Evolutionary conservation across 2,888 invertebrate genomes (phyloP), one percentile per base, ranked within the genome.

Genomic region (Phengaris arion): DNA sequence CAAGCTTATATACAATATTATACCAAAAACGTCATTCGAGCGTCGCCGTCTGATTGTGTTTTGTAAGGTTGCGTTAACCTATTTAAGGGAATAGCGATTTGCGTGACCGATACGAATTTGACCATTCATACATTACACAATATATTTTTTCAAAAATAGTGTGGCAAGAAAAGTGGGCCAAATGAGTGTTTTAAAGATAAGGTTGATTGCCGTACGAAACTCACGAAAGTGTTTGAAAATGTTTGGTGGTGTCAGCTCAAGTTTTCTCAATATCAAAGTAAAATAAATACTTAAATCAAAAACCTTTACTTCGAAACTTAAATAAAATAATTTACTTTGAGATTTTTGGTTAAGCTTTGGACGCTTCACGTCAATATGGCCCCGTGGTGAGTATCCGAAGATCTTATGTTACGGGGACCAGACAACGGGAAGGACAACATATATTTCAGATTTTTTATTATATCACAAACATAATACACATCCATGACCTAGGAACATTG

Each of bases 121-220:
- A 80, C 82, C 81, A 82, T 84, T 83, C 81, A 80, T 80, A 79
- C 81, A 84, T 82, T 77, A 81, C 81, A 81, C 79, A 75, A 78
- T 76, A 79, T 81, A 78, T 79, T 79, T 80, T 76, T 69, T 79
- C 68, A 68, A 76, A 70, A 69, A 68, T 72, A 72, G 54, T 54
- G 54, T 72, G 35, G 54, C 10, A 54, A 52, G 22, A 57, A 74
- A 74, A 74, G 35, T 74, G 59, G 74, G 74, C 46, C 72, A 72
- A 72, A 75, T 75, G 54, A 74, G 70, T 72, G 72, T 72, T 52
- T 72, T 52, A 72, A 52, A 45, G 52, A 72, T 70, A 70, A 72
- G 13, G 52, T 72, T 70, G 51, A 70, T 70, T 70, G 22, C 64
- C 1, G 12, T 64, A 64, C 22, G 74, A 72, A 55, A 45, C 64